Evolutionary conservation across 2,797 vertebrate genomes (phyloP).

Genomic region (Brachyalestes nurse): DNA sequence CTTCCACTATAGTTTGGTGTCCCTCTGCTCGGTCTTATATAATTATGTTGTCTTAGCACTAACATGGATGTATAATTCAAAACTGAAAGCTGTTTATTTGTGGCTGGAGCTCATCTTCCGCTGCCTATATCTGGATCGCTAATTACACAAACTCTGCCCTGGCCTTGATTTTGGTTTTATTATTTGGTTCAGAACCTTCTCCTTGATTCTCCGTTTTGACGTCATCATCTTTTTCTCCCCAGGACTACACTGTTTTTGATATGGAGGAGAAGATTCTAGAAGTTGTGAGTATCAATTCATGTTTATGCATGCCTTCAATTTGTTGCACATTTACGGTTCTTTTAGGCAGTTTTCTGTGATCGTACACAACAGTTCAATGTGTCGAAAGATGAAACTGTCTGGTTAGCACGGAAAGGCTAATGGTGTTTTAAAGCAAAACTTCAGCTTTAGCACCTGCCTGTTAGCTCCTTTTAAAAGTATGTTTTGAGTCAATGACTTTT

Average conservation of each 20-base stretch:
- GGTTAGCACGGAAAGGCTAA: too few species aligned
- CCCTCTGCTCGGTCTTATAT: constrained; percentile 58
- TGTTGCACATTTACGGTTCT: background rate
- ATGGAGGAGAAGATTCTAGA: constrained; percentile 97
- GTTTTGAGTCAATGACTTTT: too few species aligned
- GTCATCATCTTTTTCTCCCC: constrained; percentile 60
- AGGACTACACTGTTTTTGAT: constrained; percentile 93
- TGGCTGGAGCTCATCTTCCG: constrained; percentile 62
- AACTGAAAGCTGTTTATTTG: constrained; percentile 71
- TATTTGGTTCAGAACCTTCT: constrained; percentile 35
- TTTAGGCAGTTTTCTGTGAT: background rate
- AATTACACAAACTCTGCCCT: constrained; percentile 66
- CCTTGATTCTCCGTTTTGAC: constrained; percentile 56
- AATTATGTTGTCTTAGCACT: constrained; percentile 65
- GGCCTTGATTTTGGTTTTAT: constrained; percentile 59
- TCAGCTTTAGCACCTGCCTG: too few species aligned
- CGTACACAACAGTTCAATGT: too few species aligned
- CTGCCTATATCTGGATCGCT: constrained; percentile 65
- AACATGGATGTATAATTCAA: constrained; percentile 64
- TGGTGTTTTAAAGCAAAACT: too few species aligned
- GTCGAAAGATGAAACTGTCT: too few species aligned
- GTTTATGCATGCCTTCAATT: background rate
- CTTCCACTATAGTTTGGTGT: constrained; percentile 53
- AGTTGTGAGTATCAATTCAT: constrained; percentile 85
- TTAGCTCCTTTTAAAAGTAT: too few species aligned